Conservation (phyloP, 2,113 vertebrate genomes). For the Salvelinus alpinus region DNA sequence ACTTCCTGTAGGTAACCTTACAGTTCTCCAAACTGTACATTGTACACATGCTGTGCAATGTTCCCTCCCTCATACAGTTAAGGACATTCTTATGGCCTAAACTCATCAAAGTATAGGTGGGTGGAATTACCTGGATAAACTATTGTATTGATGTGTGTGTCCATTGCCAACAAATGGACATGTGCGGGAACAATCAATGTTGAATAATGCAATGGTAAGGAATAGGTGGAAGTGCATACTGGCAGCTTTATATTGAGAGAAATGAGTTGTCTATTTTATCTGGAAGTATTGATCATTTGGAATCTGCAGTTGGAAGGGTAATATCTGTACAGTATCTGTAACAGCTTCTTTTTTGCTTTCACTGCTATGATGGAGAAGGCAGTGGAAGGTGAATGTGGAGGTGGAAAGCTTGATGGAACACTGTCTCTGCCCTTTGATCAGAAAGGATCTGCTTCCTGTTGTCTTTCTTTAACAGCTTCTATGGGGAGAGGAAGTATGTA, state of each 20-base stretch:
- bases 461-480: conserved; percentile 1
- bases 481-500: conserved; percentile 2
- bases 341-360: not conserved
- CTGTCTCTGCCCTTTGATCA: conserved; percentile 74
- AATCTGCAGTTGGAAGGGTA: not conserved
- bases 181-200: not conserved
- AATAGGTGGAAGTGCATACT: not conserved
- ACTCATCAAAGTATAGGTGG: too few relatives aligned
- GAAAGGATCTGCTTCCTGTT: conserved; percentile 57
- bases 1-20: too few relatives aligned
- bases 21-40: too few relatives aligned
- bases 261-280: not conserved
- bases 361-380: not conserved
- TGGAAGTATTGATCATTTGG: not conserved
- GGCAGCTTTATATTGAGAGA: not conserved
- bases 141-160: too few relatives aligned
- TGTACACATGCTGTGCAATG: too few relatives aligned
- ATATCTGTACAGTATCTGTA: not conserved
- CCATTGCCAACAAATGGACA: not conserved
- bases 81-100: too few relatives aligned
- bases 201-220: not conserved
- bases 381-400: conserved; percentile 48
- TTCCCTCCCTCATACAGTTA: too few relatives aligned
- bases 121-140: too few relatives aligned
- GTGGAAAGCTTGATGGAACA: conserved; percentile 69